These are phyloP conservation scores for Oceanodroma leucorhoa DNA, from an alignment of 2,797 vertebrate species.

Conservation along the genomic window DNA sequence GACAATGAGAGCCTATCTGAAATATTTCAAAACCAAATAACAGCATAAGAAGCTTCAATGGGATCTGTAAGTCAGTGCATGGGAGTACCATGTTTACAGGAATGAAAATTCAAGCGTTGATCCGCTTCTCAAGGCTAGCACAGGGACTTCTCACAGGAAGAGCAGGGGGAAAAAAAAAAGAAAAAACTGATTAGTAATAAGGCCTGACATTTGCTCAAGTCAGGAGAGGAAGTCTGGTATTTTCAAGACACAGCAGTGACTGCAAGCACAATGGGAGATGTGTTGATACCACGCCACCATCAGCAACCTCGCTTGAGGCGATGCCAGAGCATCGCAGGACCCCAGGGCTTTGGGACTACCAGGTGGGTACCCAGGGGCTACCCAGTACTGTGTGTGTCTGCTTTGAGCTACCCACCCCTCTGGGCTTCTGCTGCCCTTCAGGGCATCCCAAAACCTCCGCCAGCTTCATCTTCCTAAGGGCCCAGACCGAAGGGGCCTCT, in stretches of 20 bases:
- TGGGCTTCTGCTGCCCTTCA: neutral
- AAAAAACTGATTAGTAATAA: neutral
- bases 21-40: neutral
- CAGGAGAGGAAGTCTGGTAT: neutral
- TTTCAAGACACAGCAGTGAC: neutral
- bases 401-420: neutral
- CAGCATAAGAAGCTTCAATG: neutral
- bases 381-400: neutral
- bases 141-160: neutral
- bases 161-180: accelerated
- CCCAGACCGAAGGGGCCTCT: neutral
- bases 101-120: neutral
- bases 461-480: neutral
- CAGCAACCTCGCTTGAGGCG: accelerated
- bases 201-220: neutral
- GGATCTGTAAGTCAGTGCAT: neutral
- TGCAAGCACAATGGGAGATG: neutral
- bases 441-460: neutral
- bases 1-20: constrained; percentile 2
- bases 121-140: neutral
- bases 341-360: neutral
- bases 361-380: neutral
- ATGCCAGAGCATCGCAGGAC: neutral
- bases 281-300: neutral
- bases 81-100: neutral